phyloP scores from a whole-genome alignment of 2,113 vertebrate species.

The Puffinus mauretanicus region DNA sequence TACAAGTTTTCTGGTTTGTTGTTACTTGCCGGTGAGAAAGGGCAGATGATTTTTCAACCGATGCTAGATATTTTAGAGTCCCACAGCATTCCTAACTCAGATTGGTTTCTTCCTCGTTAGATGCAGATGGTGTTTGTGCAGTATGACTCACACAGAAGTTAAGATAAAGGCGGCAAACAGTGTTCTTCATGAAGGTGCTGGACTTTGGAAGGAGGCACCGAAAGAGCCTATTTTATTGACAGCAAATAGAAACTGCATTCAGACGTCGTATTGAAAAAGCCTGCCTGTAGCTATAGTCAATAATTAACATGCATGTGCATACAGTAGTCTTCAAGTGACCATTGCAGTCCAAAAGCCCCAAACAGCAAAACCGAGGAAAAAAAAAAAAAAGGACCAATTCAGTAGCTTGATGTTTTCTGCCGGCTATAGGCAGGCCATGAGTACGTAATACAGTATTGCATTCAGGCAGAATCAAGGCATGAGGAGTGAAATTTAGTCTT shows the following conservation, averaged over 20 bases:
- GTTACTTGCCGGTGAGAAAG: background rate
- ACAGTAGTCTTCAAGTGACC: background rate
- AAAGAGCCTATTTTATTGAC: background rate
- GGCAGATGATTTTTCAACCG: background rate
- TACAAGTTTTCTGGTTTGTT: background rate
- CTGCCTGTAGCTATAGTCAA: background rate
- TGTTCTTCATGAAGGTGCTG: background rate
- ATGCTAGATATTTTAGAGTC: background rate
- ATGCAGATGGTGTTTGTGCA: background rate
- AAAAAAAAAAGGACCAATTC: background rate
- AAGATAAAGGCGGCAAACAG: background rate
- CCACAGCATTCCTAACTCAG: background rate
- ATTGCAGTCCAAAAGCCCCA: background rate
- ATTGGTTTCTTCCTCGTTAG: background rate
- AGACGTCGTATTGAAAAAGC: background rate
- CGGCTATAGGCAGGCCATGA: background rate
- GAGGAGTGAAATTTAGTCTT: background rate
- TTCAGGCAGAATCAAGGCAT: background rate
- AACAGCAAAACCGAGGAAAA: background rate
- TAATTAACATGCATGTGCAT: background rate
- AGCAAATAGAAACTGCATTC: background rate
- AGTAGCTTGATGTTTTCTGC: background rate
- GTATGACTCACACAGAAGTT: background rate
- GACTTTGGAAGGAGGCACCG: slow-evolving; percentile 23
- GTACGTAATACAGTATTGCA: accelerated